These are phyloP conservation scores for Craterocephalus amniculus DNA, from an alignment of 2,797 vertebrate genomes.

Conservation along the genomic window DNA sequence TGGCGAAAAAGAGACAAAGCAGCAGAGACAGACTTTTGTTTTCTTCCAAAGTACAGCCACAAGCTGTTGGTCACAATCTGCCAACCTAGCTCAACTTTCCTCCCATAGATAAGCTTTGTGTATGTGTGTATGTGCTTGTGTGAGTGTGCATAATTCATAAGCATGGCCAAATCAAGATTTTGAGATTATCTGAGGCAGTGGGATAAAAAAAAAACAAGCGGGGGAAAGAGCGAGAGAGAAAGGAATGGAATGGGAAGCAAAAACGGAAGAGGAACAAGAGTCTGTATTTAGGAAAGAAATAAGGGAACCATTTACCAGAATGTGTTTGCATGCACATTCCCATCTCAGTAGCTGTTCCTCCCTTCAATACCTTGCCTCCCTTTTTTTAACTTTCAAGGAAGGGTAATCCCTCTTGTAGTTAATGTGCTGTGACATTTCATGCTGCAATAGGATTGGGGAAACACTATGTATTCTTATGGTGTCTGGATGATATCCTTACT, in stretches of 20 bases:
- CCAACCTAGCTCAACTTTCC: conserved; percentile 74
- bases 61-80: conserved; percentile 79
- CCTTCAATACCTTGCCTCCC: no score
- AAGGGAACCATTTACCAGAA: not conserved
- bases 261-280: conserved; percentile 10
- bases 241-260: conserved; percentile 7
- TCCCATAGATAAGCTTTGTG: conserved; percentile 63
- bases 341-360: no score
- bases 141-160: conserved; percentile 71
- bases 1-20: conserved; percentile 64
- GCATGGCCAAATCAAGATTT: conserved; percentile 73
- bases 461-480: conserved; percentile 73
- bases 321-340: conserved; percentile 50
- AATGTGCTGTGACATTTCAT: conserved; percentile 81
- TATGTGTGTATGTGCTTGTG: conserved; percentile 35
- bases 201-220: conserved; percentile 30
- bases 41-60: conserved; percentile 75
- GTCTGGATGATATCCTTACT: conserved; percentile 65
- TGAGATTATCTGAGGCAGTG: conserved; percentile 72
- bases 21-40: conserved; percentile 59
- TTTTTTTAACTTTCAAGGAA: conserved; percentile 71
- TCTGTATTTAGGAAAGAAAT: not conserved
- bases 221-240: conserved; percentile 17
- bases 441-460: conserved; percentile 79
- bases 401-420: conserved; percentile 78